These are phyloP conservation scores for Leptosomus discolor DNA, from an alignment of 2,113 vertebrate species.

Conservation along the genomic window DNA sequence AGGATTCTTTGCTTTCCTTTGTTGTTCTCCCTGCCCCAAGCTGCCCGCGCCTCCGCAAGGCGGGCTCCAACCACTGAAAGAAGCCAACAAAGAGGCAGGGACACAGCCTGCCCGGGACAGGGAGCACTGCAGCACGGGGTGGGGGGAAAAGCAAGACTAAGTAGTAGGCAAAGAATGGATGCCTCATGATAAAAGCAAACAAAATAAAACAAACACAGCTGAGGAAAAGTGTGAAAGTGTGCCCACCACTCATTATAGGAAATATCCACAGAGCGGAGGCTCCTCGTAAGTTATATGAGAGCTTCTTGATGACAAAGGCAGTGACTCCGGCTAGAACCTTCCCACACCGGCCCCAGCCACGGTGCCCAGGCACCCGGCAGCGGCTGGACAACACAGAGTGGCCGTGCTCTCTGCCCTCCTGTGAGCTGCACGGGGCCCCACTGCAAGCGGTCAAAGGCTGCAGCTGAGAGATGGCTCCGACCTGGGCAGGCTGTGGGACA, in stretches of 20 bases:
- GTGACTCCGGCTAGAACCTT: neutral
- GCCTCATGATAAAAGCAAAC: neutral
- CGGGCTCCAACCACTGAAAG: neutral
- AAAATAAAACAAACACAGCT: neutral
- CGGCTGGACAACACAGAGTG: rapidly evolving
- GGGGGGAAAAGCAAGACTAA: neutral
- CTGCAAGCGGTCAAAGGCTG: neutral
- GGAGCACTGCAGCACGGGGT: rapidly evolving
- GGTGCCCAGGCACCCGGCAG: neutral
- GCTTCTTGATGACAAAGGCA: neutral
- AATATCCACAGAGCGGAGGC: neutral
- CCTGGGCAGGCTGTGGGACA: too few species aligned
- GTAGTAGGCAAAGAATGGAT: neutral
- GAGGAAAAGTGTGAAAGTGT: neutral
- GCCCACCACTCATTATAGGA: rapidly evolving
- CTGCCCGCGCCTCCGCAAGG: neutral
- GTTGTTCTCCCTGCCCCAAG: neutral
- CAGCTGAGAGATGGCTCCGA: rapidly evolving
- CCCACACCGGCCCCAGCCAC: too few species aligned
- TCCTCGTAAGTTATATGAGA: neutral
- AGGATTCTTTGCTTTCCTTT: neutral
- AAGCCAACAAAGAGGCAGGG: neutral
- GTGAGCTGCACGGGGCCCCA: rapidly evolving
- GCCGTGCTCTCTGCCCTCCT: rapidly evolving
- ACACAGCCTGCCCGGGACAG: neutral